These are phyloP conservation scores for Rhysida immarginata DNA, from an alignment of 1,140 invertebrate species.

Conservation along the genomic window DNA sequence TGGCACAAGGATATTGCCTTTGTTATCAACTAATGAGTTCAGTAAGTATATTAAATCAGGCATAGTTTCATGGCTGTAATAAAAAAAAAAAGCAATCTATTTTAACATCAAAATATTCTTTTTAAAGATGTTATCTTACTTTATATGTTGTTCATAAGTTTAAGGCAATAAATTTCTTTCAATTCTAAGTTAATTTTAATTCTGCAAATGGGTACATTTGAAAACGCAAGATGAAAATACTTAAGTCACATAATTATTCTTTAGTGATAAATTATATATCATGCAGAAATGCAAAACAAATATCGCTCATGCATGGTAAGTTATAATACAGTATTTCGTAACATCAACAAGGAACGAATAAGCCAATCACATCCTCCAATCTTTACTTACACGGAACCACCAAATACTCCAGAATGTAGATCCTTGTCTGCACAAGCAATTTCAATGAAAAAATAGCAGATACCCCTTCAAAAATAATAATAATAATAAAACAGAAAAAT, in stretches of 20 bases:
- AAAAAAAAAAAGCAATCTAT: background rate
- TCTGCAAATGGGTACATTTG: no score
- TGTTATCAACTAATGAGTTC: constrained; percentile 60
- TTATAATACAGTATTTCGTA: background rate
- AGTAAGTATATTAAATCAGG: constrained; percentile 70
- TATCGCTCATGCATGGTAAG: no score
- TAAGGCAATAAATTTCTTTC: no score
- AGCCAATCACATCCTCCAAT: no score
- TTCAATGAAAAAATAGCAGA: constrained; percentile 84
- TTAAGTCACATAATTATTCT: no score
- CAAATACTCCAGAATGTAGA: constrained; percentile 88
- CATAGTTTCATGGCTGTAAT: constrained; percentile 60
- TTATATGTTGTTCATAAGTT: no score
- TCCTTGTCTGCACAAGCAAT: constrained; percentile 79
- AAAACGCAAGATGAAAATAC: no score
- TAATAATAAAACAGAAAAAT: background rate
- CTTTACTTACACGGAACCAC: constrained; percentile 61
- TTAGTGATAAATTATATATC: no score
- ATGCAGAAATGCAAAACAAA: no score
- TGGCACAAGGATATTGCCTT: constrained; percentile 67
- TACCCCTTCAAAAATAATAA: constrained; percentile 39
- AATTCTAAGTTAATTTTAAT: no score
- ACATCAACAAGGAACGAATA: no score
- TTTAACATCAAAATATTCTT: background rate
- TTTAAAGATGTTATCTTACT: no score